These are phyloP conservation scores for Gymnocypris eckloni DNA, from an alignment of 2,797 vertebrate species.

Conservation along the genomic window DNA sequence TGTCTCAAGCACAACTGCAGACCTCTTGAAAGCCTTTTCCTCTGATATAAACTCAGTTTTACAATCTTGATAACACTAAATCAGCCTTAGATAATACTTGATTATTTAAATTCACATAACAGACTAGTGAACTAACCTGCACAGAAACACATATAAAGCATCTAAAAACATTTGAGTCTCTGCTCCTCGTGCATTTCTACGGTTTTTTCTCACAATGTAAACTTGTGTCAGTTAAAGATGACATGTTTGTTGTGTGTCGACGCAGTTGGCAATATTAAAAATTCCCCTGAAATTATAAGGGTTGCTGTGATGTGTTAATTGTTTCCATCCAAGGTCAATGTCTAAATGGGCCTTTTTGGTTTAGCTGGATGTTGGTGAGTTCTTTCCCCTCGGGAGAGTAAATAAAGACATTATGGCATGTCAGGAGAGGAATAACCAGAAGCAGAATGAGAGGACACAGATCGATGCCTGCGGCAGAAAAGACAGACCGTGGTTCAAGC, in stretches of 20 bases:
- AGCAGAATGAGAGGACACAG: constrained; percentile 18
- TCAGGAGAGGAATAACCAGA: constrained; percentile 24
- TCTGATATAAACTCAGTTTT: background rate
- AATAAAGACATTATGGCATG: background rate
- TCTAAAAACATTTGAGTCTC: background rate
- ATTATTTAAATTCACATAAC: background rate
- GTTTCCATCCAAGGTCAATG: background rate
- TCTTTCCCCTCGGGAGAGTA: background rate
- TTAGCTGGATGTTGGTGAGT: background rate
- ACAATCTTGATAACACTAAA: background rate
- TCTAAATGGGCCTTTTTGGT: background rate
- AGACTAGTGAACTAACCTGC: background rate
- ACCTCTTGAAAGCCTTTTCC: background rate
- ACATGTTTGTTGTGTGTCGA: background rate
- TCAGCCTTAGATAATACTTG: background rate
- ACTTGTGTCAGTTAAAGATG: background rate
- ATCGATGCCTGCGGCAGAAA: background rate
- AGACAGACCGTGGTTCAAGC: background rate
- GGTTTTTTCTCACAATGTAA: background rate
- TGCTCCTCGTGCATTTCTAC: background rate
- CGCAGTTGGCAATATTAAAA: background rate
- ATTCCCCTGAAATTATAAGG: background rate
- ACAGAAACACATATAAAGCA: background rate
- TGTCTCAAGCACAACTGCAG: background rate
- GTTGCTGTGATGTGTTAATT: background rate